phyloP scores from a whole-genome alignment of 2,113 vertebrate species.

The Gallinago paraguaiae region DNA sequence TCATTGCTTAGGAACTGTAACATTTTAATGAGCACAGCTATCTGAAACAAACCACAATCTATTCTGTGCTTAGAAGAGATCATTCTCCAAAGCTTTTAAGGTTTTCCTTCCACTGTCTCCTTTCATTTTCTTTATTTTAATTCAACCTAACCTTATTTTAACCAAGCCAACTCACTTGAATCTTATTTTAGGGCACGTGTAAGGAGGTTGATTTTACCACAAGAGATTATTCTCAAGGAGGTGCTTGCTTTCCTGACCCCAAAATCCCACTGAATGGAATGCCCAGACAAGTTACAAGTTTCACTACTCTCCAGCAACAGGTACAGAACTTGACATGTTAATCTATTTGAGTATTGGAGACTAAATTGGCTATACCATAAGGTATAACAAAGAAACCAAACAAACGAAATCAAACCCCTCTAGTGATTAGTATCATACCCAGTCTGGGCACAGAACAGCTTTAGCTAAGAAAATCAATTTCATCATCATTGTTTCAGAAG shows the following conservation, averaged over 20 bases:
- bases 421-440: neutral
- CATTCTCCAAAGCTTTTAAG: neutral
- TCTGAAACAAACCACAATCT: neutral
- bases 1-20: neutral
- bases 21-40: neutral
- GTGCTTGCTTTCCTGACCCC: neutral
- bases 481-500: neutral
- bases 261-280: neutral
- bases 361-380: neutral
- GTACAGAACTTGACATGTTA: neutral
- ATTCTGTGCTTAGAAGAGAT: neutral
- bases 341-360: neutral
- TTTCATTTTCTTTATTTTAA: neutral
- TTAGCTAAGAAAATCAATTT: neutral
- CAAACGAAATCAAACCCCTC: neutral
- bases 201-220: neutral
- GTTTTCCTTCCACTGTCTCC: neutral
- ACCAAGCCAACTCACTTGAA: neutral
- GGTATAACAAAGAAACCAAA: neutral
- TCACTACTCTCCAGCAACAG: neutral
- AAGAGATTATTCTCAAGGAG: neutral
- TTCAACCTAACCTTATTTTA: neutral
- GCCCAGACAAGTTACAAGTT: neutral
- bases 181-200: neutral
- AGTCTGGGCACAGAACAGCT: neutral